Evolutionary conservation across 2,797 vertebrate genomes (phyloP), one percentile per base, ranked within the genome.

Genomic region (Lycodopsis pacificus): DNA sequence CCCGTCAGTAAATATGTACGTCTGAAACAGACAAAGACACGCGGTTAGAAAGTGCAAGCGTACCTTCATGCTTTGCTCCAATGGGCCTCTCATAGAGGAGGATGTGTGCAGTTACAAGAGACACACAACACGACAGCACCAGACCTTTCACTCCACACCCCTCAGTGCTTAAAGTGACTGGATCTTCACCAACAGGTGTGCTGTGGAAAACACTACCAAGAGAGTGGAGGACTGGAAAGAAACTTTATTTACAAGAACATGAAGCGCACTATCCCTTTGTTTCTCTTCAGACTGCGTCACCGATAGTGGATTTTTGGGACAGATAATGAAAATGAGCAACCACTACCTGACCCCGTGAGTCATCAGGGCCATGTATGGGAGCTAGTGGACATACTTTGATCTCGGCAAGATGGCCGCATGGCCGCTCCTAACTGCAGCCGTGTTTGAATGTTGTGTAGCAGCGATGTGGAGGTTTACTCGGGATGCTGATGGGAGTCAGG

Each of bases 1-100:
- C 19, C 96, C 96, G 44, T 99, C 98, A 0, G 97, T 99, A 89
- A 99, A 99, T 85, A 99, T 97, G 88, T 96, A 98, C 0, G 98
- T 98, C 98, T 99, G 90, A 85, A 56, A 95, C 42, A 94, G 63
- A 85, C 36, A 75, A 74, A 82, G 66, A 73, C 22, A 73, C 22
- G 40, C 17, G 38, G 68, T 76, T 63, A 79, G 12, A 67, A 40
- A 32, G 4, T 48, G 34, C 2, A 27, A 2, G 11, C 17, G 57
- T 17, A 62, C 11, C 53, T 17, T 20, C 1, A 34, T 4, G 36
- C 58, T 25, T 70, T 15, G 44, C 58, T 58, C 20, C 44, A 62
- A 42, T 73, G 75, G 63, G 49, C 13, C 53, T 38, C 32, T 25
- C n/a, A n/a, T 19, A 30, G 44, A 70, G 25, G 57, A 68, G 19